phyloP scores from a whole-genome alignment of 2,888 invertebrate genomes.

The Dyspetes luteomarginatus region DNA sequence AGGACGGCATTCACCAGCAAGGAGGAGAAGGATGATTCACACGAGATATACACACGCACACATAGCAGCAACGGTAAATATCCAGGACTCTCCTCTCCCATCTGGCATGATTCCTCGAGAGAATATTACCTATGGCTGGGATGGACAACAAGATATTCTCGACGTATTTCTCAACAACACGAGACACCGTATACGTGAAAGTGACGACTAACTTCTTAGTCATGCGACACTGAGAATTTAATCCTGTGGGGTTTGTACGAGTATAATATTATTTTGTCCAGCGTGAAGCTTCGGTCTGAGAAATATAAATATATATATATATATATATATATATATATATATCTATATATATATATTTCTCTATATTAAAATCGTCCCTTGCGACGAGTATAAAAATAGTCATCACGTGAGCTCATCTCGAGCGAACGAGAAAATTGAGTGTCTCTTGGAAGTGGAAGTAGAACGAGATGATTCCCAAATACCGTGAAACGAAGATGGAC shows the following conservation, averaged over 20 bases:
- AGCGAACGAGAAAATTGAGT: background rate
- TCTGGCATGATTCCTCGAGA: constrained; percentile 33
- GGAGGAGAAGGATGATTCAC: constrained; percentile 57
- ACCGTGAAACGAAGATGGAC: constrained; percentile 17
- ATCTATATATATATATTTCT: no score
- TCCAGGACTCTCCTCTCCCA: constrained; percentile 25
- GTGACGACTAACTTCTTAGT: constrained; percentile 18
- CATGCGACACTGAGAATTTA: constrained; percentile 2
- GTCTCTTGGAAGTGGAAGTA: constrained; percentile 29
- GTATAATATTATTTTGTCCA: no score
- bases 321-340: no score
- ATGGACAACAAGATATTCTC: constrained; percentile 37
- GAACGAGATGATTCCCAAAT: constrained; percentile 10
- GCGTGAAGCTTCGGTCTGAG: no score
- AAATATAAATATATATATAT: no score
- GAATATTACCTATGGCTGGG: constrained; percentile 11
- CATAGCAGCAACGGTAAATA: constrained; percentile 25
- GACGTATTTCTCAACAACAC: constrained; percentile 25
- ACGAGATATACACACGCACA: background rate
- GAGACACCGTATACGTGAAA: background rate
- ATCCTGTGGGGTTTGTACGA: no score
- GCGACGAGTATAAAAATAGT: constrained; percentile 1
- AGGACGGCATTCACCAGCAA: constrained; percentile 62
- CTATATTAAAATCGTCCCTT: no score
- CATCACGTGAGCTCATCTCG: background rate